These are phyloP conservation scores for Drosophila ambigua DNA, from an alignment of 1,140 invertebrate species.

Conservation along the genomic window DNA sequence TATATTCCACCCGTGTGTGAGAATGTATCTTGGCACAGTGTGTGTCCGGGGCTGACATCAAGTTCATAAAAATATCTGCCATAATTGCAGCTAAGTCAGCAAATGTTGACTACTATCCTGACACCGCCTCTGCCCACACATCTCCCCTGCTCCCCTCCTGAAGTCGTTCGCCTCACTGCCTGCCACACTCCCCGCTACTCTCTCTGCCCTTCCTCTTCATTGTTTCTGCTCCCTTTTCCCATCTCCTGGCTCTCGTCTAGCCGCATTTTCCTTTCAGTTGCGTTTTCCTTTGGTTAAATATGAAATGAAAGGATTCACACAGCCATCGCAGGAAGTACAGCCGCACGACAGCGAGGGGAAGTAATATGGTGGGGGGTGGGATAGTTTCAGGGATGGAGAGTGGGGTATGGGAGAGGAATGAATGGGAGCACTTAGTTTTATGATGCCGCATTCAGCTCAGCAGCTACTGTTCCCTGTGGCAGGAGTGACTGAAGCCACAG, in stretches of 20 bases:
- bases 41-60: conserved; percentile 45
- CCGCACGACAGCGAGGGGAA: conserved; percentile 9
- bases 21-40: conserved; percentile 30
- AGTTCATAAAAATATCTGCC: conserved; percentile 72
- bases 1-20: conserved; percentile 2
- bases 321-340: conserved; percentile 41
- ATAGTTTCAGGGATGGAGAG: background rate
- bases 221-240: conserved; percentile 10
- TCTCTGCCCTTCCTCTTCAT: background rate
- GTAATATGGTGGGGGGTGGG: background rate
- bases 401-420: conserved; percentile 10
- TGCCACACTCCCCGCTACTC: background rate
- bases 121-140: background rate
- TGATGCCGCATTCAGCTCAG: conserved; percentile 34
- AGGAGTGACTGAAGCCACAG: conserved; percentile 26
- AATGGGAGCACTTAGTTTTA: conserved; percentile 66
- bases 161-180: conserved; percentile 8
- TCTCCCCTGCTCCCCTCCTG: background rate
- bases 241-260: conserved; percentile 12
- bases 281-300: conserved; percentile 53
- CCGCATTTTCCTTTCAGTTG: conserved; percentile 50
- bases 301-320: conserved; percentile 68
- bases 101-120: conserved; percentile 51
- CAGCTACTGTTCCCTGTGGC: conserved; percentile 58
- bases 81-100: conserved; percentile 67